Conservation (phyloP, 2,113 vertebrate genomes). For the Fukomys damarensis region DNA sequence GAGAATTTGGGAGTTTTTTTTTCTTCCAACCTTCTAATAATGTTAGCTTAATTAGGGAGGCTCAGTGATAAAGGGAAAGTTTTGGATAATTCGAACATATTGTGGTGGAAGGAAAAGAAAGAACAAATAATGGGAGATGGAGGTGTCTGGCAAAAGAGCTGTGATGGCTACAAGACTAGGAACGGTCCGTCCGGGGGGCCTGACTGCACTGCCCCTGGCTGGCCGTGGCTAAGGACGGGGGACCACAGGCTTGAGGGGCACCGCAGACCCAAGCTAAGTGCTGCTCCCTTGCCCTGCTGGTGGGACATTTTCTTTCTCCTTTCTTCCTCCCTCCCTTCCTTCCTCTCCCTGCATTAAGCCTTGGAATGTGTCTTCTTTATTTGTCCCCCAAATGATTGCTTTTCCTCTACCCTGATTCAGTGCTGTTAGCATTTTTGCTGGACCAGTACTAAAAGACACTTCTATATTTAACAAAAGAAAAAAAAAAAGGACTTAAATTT, state of each 20-base stretch:
- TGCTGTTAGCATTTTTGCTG: not conserved
- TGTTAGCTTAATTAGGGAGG: conserved; percentile 88
- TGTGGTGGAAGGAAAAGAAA: conserved; percentile 43
- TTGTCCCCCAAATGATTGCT: no score
- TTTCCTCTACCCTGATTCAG: not conserved
- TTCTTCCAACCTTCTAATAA: conserved; percentile 84
- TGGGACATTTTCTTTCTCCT: not conserved
- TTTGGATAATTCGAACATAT: conserved; percentile 80
- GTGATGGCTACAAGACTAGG: not conserved
- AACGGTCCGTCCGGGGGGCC: rapidly evolving
- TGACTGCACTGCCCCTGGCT: no score
- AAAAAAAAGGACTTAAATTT: not conserved
- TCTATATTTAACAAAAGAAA: not conserved
- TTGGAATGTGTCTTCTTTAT: not conserved
- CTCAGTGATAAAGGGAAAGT: conserved; percentile 80
- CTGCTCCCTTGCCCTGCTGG: not conserved
- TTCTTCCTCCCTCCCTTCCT: rapidly evolving
- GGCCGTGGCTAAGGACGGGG: not conserved
- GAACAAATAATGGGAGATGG: conserved; percentile 25
- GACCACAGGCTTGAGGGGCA: not conserved
- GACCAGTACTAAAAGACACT: not conserved
- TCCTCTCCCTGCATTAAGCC: not conserved
- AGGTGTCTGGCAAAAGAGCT: not conserved
- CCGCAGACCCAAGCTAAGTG: rapidly evolving
- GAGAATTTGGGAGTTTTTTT: conserved; percentile 86